Conservation (phyloP, 2,113 vertebrate species). For the Oryzias woworae region DNA sequence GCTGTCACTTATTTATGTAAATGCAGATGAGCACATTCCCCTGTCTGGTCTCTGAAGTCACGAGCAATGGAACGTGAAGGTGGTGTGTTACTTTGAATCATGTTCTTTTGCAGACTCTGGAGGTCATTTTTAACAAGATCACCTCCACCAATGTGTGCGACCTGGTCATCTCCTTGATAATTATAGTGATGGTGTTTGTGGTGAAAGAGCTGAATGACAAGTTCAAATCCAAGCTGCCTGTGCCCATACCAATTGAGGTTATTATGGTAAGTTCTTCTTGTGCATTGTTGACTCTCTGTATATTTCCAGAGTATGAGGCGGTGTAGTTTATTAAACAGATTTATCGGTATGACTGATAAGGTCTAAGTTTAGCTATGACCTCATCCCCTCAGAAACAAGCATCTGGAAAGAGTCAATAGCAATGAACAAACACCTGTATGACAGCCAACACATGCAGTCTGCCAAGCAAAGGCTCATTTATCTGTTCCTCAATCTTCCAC, state of each 20-base stretch:
- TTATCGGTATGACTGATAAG: constrained; percentile 4
- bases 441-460: not conserved
- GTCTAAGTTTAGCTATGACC: not conserved
- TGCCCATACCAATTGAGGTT: constrained; percentile 93
- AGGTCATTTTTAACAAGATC: constrained; percentile 84
- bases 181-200: constrained; percentile 83
- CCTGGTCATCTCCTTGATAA: constrained; percentile 85
- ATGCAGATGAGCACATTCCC: constrained; percentile 37
- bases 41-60: not conserved
- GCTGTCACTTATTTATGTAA: constrained; percentile 87
- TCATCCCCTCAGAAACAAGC: too few species aligned
- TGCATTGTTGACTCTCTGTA: not conserved
- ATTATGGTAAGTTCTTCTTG: constrained; percentile 84
- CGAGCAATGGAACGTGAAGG: too few species aligned
- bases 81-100: not conserved
- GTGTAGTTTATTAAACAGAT: not conserved
- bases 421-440: too few species aligned
- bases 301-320: not conserved
- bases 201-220: constrained; percentile 93
- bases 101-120: constrained; percentile 79
- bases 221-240: constrained; percentile 87
- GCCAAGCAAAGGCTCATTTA: not conserved
- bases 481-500: constrained; percentile 43
- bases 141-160: constrained; percentile 85
- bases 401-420: too few species aligned